Base-by-base conservation (phyloP, 2,888 invertebrate genomes). In the Blastobasis adustella region DNA sequence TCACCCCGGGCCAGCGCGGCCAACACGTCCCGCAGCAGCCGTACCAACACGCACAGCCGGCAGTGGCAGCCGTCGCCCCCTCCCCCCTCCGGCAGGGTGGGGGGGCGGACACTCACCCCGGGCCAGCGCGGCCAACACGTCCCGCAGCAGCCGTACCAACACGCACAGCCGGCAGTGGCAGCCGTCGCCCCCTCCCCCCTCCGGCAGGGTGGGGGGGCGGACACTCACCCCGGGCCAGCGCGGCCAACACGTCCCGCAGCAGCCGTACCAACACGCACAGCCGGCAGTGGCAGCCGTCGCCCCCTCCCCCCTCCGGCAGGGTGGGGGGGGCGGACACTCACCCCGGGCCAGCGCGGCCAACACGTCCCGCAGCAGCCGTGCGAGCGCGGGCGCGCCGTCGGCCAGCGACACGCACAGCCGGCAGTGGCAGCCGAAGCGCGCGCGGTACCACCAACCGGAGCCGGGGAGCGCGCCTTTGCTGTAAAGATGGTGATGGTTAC, bases 361-460 rank as follows among this genome's bases (percentile, higher is more conserved):
- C 4, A 77, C 63, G 49, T 67, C 69, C 1, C 71, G 58, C 37
- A 85, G 62, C 55, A 78, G 63, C 4, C 62, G 60, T n/a, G 63
- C 64, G 36, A 83, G 61, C 1, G 80, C 71, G 6, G 59, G 61
- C 10, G 68, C 66, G 65, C 71, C 74, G 71, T 66, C 65, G 2
- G 78, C 82, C 38, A 78, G 67, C 49, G 76, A 76, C 53, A 86
- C 66, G 54, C 87, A 87, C 54, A 78, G 68, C 10, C 79, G 76
- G 59, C 87, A 87, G 71, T 85, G 85, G 63, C 87, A 87, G 2
- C 76, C 79, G 72, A 81, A 79, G 7, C 74, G 70, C 0, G 80
- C 82, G 9, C 79, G 77, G 23, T 23, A 23, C 23, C 23, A 23
- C 23, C 23, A 23, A 3, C 23, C 23, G 23, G 23, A 23, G 23